Evolutionary conservation across 2,888 invertebrate genomes (phyloP).

Genomic region (Rhimphoctona megacephalus): DNA sequence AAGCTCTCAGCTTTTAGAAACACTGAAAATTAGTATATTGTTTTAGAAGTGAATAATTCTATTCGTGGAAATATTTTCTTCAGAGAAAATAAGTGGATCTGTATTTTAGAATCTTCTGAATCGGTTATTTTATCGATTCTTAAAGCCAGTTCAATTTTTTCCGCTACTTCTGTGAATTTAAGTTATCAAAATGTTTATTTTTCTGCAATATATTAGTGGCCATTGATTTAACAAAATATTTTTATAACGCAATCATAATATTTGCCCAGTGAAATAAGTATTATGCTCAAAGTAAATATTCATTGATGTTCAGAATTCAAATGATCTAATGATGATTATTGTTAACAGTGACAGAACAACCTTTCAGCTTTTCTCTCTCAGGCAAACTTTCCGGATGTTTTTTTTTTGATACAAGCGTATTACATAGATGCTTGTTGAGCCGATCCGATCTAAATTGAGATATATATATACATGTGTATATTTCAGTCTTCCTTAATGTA

Average conservation of each 20-base stretch:
- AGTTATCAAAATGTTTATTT: background rate
- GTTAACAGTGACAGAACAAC: background rate
- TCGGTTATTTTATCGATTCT: too few relatives aligned
- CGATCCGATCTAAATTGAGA: constrained; percentile 34
- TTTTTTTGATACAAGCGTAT: background rate
- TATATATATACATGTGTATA: background rate
- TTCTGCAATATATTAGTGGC: background rate
- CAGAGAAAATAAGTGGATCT: too few relatives aligned
- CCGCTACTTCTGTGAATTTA: too few relatives aligned
- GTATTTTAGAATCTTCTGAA: too few relatives aligned
- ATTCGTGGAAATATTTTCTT: too few relatives aligned
- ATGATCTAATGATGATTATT: background rate
- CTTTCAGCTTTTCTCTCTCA: background rate
- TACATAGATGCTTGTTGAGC: constrained; percentile 9
- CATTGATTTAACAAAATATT: too few relatives aligned
- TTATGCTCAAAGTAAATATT: background rate
- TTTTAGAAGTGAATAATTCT: too few relatives aligned
- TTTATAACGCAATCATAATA: too few relatives aligned
- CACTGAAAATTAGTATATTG: too few relatives aligned
- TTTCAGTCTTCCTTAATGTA: background rate
- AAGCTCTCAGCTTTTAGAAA: too few relatives aligned
- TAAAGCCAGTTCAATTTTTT: too few relatives aligned
- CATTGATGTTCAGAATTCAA: background rate
- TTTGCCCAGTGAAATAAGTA: too few relatives aligned
- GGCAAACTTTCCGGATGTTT: background rate